These are phyloP conservation scores for Xanthorhoe spadicearia DNA, from an alignment of 2,888 invertebrate genomes.

Conservation along the genomic window DNA sequence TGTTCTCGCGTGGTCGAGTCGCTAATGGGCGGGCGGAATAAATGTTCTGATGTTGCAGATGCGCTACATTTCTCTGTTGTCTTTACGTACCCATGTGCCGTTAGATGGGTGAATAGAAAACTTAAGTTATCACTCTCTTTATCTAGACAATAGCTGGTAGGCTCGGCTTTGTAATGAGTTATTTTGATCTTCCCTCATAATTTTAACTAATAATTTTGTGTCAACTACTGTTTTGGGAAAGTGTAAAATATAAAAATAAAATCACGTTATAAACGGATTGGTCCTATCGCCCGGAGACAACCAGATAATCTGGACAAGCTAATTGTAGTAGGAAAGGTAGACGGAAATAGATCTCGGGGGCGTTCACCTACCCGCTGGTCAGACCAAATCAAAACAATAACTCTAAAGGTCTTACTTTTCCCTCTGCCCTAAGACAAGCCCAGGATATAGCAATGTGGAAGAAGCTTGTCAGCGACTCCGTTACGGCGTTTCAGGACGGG, in stretches of 20 bases:
- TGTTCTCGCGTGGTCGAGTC: conserved; percentile 47
- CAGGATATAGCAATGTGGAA: too few species aligned
- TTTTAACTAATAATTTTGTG: background rate
- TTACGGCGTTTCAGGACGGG: too few species aligned
- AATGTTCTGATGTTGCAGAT: conserved; percentile 45
- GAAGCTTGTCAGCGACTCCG: too few species aligned
- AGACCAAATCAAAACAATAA: too few species aligned
- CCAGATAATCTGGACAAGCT: too few species aligned
- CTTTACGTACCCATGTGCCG: conserved; percentile 23
- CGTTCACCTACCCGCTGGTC: too few species aligned
- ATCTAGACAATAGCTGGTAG: background rate
- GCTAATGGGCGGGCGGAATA: conserved; percentile 49
- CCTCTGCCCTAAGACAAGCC: too few species aligned
- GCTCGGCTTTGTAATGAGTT: background rate
- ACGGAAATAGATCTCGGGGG: too few species aligned
- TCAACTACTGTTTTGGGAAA: background rate
- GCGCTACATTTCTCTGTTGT: conserved; percentile 29
- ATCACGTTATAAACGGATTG: background rate
- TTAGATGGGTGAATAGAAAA: conserved; percentile 20
- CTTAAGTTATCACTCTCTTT: conserved; percentile 4
- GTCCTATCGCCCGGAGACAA: too few species aligned
- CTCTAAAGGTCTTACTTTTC: too few species aligned
- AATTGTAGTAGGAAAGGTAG: too few species aligned
- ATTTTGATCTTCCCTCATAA: background rate
- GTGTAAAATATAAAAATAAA: background rate